Evolutionary conservation across 2,888 invertebrate species (phyloP), one percentile per base, ranked within the genome.

Genomic region (Eristalis intricaria): DNA sequence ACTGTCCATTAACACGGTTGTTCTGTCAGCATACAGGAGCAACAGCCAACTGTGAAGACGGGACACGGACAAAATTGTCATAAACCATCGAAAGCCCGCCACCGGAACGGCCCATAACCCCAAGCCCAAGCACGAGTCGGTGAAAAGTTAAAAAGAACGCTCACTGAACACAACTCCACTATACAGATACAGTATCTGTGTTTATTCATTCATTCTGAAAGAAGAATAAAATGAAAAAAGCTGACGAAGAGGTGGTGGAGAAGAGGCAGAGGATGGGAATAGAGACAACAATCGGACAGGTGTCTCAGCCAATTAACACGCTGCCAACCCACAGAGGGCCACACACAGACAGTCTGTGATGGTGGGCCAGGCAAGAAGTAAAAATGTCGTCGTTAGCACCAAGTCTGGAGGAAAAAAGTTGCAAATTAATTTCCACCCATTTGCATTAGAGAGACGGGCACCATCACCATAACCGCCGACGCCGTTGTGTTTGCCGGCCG

Each of bases 361-460:
- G 29, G 29, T 29, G 10, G 32, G 32, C 32, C 32, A 60, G 60
- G 60, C 26, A 76, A 79, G 74, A 76, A 76, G 73, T 73, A 87
- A 84, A 84, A 87, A 79, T 80, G 84, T 84, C 79, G 71, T 86
- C 86, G 84, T 84, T 87, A 87, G 79, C 87, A 87, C 79, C 66
- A 63, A 40, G 87, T 87, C 87, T 71, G 50, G 73, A 71, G 69
- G 71, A 76, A 80, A 69, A 78, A 71, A 68, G 35, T 68, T 76
- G 79, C 79, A 80, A 87, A 87, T 87, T 87, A 87, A 87, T 87
- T 87, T 87, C 76, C 87, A 87, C 58, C 84, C 87, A 87, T 87
- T 87, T 84, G 87, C 84, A 87, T 80, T 84, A 84, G 71, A 70
- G 73, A 70, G 65, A 29, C 66, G 35, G 66, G 40, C 38, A 23